These are phyloP conservation scores for Cynocephalus volans DNA, from an alignment of 2,113 vertebrate genomes.

Conservation along the genomic window DNA sequence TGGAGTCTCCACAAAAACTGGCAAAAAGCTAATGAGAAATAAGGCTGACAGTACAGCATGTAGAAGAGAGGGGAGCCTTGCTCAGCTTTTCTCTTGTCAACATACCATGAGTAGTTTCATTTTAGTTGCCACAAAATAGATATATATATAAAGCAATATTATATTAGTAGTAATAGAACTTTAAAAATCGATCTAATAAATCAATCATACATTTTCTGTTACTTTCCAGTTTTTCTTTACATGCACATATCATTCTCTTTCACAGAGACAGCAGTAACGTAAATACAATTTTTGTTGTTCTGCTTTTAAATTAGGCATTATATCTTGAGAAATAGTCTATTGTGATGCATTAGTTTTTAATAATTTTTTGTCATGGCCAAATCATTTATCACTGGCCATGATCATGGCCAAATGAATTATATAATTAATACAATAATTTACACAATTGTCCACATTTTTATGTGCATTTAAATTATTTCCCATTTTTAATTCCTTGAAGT, in stretches of 20 bases:
- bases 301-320: background rate
- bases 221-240: background rate
- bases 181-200: conserved; percentile 16
- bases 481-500: background rate
- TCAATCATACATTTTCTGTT: background rate
- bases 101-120: background rate
- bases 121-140: background rate
- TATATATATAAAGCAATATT: too few relatives aligned
- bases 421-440: conserved; percentile 10
- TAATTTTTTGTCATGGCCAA: conserved; percentile 17
- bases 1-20: background rate
- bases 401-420: background rate
- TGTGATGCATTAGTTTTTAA: background rate
- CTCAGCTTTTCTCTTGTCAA: background rate
- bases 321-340: background rate
- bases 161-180: background rate
- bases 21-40: background rate
- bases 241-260: background rate
- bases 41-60: background rate
- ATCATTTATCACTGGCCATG: background rate
- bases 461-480: background rate
- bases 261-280: background rate
- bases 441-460: background rate
- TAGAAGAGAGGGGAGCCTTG: background rate
- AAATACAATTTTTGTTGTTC: background rate